Base-by-base conservation (phyloP, 1,140 invertebrate genomes). In the Pseudomyrmex gracilis region DNA sequence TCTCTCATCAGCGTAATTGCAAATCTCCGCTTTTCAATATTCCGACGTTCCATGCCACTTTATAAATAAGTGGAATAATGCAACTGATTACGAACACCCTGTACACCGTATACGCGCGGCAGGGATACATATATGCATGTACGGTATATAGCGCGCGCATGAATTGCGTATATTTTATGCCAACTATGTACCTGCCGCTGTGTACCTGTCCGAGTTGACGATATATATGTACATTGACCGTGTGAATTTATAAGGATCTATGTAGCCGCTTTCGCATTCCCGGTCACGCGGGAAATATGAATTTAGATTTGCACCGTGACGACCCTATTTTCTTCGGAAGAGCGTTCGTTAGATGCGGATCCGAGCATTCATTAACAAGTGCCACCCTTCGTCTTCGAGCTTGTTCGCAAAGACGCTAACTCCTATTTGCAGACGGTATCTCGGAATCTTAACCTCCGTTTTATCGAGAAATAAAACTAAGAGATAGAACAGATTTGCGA, bases 241-340 rank as follows among this genome's bases (percentile, higher is more conserved):
- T 57, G 64, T 85, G 53, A 88, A 90, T 90, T 87, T 87, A 76
- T 85, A 83, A 87, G 70, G 77, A 83, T 57, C 15, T 2, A 7
- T 68, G 22, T 49, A 24, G n/a, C 12, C 63, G 24, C 55, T 87
- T 71, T 61, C 70, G 60, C 64, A 86, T 84, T 80, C 82, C 74
- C 43, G 60, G 51, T 70, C 87, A 85, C 87, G 82, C 63, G 89
- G 82, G 89, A 85, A 61, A 60, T 84, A 87, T 89, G 85, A 90
- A 90, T 90, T 87, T 87, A 87, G 82, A 90, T 85, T 84, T 83
- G 82, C 34, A 51, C 22, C 57, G 13, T 9, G 77, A 34, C 55
- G 68, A 51, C 1, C 80, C 87, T 55, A 71, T 77, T 84, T 85
- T 60, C 78, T 49, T 47, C 13, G 10, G 34, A 34, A 34, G 49